Evolutionary conservation across 1,140 invertebrate species (phyloP), one percentile per base, ranked within the genome.

Genomic region (Latrodectus geometricus): DNA sequence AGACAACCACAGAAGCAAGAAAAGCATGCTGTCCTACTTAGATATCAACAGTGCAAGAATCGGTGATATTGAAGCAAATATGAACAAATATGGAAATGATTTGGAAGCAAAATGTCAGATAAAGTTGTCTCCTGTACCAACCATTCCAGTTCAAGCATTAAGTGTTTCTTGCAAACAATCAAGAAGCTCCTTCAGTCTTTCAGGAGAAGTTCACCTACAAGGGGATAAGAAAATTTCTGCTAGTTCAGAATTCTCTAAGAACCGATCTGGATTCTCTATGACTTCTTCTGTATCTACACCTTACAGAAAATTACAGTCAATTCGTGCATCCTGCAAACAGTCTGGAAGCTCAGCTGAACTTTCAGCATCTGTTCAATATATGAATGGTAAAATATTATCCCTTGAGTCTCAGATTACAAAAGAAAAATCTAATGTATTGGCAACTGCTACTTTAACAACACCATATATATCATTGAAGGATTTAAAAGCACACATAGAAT

Each of bases 1-100:
- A 9, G 83, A 86, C 8, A 61, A 70, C 35, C 20, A 86, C 17
- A n/a, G 20, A 77, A 65, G 12, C 9, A 69, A 61, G 20, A 86
- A 78, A 49, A 48, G n/a, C 14, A 14, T 69, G 0, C 9, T 52
- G 20, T n/a, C 83, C 0, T 70, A 77, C 50, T 3, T 86, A 5
- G 74, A 86, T 61, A 15, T 86, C 5, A 86, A 86, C 48, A 66
- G 35, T 4, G 12, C 9, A 48, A 61, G 66, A 49, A 20, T 70
- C 7, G 15, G 12, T 20, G 83, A 86, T 72, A 11, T 54, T 23
- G n/a, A 84, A 52, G 56, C 61, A 21, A 76, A 17, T 14, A 68
- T 50, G 12, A 84, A 11, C 17, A 9, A 11, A n/a, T 81, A 49
- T 15, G 35, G 49, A 23, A 21, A 14, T 23, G 66, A 23, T 50